phyloP scores from a whole-genome alignment of 1,140 invertebrate genomes.

The fruit fly (Drosophila melanogaster) region Release_6_plus_ISO1_MT NC_004354.4:3307001-3307500 shows the following conservation, averaged over 20 bases:
- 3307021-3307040: slow-evolving; percentile 42
- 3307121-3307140: slow-evolving; percentile 8
- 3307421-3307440: slow-evolving; percentile 81
- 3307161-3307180: neutral
- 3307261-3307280: neutral
- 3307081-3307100: slow-evolving; percentile 22
- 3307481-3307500: slow-evolving; percentile 80
- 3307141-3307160: slow-evolving; percentile 21
- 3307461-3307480: slow-evolving; percentile 73
- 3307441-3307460: slow-evolving; percentile 81
- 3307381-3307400: neutral
- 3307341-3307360: neutral
- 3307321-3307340: slow-evolving; percentile 27
- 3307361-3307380: slow-evolving; percentile 31
- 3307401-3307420: slow-evolving; percentile 3
- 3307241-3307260: neutral
- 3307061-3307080: neutral
- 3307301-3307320: slow-evolving; percentile 43
- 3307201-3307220: too few species aligned
- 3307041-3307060: neutral
- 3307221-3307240: too few species aligned
- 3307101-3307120: slow-evolving; percentile 20
- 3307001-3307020: slow-evolving; percentile 75
- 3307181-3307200: too few species aligned
- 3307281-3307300: slow-evolving; percentile 32